phyloP scores from a whole-genome alignment of 2,797 vertebrate genomes.

The Gallinago stenura region DNA sequence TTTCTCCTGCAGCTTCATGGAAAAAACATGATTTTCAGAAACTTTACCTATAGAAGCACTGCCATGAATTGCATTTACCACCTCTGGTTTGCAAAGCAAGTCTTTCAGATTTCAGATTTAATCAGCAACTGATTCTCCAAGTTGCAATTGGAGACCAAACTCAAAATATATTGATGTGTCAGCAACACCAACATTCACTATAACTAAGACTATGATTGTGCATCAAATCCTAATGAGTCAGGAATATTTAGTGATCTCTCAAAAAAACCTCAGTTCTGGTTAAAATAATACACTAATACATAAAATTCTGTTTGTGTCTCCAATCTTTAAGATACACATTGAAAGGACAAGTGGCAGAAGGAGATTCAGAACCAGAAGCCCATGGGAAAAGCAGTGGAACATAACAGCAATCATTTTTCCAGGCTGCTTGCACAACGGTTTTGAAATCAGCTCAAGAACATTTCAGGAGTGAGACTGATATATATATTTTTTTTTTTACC shows the following conservation, averaged over 20 bases:
- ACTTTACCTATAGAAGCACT: background rate
- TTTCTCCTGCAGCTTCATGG: background rate
- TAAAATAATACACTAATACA: background rate
- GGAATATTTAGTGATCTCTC: background rate
- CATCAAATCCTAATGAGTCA: fast-evolving
- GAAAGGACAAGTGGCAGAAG: background rate
- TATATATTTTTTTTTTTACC: background rate
- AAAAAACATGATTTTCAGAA: background rate
- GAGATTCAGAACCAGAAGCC: background rate
- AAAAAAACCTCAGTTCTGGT: background rate
- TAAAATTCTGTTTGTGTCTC: background rate
- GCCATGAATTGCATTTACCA: background rate
- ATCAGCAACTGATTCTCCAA: background rate
- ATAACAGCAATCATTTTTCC: background rate
- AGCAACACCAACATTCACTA: background rate
- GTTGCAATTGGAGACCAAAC: background rate
- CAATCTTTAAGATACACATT: background rate
- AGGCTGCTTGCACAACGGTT: background rate
- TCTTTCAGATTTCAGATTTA: background rate
- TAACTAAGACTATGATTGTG: background rate
- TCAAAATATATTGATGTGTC: background rate
- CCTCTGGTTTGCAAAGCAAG: background rate
- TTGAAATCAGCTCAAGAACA: background rate
- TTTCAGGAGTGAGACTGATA: background rate
- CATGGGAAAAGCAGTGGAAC: background rate